Conservation (phyloP, 1,140 invertebrate genomes). For the Paramacrobiotus metropolitanus region DNA sequence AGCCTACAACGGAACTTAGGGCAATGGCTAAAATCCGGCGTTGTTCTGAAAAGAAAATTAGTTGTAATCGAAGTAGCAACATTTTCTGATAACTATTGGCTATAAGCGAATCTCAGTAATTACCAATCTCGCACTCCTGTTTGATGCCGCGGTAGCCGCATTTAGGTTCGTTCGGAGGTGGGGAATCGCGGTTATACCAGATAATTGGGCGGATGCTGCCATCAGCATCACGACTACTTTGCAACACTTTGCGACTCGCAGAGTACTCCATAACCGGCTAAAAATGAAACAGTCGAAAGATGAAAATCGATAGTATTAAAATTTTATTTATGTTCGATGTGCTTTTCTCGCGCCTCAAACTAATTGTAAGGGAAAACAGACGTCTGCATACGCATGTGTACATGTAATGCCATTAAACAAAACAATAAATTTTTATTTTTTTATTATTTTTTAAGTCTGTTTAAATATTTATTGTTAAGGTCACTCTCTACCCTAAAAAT, state of each 20-base stretch:
- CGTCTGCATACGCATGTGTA: no score
- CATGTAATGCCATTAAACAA: no score
- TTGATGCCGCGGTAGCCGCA: constrained; percentile 3
- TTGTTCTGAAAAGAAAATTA: background rate
- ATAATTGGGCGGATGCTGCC: background rate
- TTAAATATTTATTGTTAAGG: background rate
- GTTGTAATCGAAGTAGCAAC: no score
- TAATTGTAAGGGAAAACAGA: no score
- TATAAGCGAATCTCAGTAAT: background rate
- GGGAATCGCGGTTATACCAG: background rate
- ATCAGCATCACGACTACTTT: background rate
- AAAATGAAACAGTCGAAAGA: no score
- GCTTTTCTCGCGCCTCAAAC: no score
- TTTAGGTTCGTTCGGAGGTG: background rate
- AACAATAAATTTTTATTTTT: background rate
- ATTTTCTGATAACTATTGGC: background rate
- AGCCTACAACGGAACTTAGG: background rate
- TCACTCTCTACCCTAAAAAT: background rate
- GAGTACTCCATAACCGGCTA: no score
- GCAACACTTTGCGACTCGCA: background rate
- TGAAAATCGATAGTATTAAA: no score
- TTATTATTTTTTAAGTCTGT: background rate
- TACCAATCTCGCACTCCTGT: background rate
- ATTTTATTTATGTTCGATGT: no score
- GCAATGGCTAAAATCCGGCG: background rate